Percentiles rank a stretch among this genome's conserved stretches.
Evolutionary conservation across 35 echinoderm and acorn worm species (phyloP).

Genomic region (Heliocidaris erythrogramma): DNA sequence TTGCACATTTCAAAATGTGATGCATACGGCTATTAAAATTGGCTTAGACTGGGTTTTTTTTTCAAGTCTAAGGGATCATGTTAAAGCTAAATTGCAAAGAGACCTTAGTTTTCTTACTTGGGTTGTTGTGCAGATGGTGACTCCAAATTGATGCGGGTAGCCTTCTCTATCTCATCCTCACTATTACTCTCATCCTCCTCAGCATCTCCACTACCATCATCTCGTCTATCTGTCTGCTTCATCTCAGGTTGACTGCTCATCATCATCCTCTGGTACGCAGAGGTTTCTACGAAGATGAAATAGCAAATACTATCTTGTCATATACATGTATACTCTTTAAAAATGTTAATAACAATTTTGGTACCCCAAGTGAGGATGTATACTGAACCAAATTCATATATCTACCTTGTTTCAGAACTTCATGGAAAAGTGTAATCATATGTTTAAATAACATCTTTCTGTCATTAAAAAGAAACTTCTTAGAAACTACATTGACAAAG

Average conservation of each 20-base stretch:
- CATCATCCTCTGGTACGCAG: conserved; percentile 81
- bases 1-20: no score
- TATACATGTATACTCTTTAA: not conserved
- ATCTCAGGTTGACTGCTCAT: conserved; percentile 56
- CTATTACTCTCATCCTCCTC: conserved; percentile 54
- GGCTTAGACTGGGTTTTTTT: no score
- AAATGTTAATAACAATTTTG: not conserved
- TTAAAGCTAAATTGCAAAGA: no score
- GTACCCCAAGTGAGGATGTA: no score
- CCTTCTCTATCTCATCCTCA: conserved; percentile 85
- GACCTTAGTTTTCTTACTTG: conserved; percentile 47
- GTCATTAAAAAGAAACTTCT: no score
- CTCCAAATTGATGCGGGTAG: conserved; percentile 65
- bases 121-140: conserved; percentile 51
- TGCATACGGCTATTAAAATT: no score
- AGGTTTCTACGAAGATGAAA: conserved; percentile 60
- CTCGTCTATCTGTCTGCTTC: conserved; percentile 19
- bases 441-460: no score
- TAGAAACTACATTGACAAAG: no score
- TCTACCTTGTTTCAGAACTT: no score
- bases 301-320: not conserved
- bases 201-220: not conserved
- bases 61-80: no score
- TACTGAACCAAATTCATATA: no score
- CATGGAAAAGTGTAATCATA: no score